phyloP scores from a whole-genome alignment of 2,797 vertebrate genomes.

The Aldrovandia affinis region DNA sequence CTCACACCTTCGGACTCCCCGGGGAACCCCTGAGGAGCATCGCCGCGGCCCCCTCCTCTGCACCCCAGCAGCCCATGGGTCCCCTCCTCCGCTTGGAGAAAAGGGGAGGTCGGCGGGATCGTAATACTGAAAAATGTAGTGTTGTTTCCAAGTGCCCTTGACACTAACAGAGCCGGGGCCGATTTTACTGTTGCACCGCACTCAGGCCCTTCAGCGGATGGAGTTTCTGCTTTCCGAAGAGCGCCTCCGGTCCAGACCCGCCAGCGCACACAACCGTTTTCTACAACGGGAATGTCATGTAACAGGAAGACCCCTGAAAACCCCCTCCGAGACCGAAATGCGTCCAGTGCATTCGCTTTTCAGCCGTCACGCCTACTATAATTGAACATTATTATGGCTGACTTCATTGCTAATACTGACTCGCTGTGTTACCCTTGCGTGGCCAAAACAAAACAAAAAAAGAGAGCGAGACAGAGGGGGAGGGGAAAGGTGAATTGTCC shows the following conservation, averaged over 20 bases:
- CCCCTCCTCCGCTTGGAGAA: not conserved
- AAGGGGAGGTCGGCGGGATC: not conserved
- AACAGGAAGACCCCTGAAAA: not conserved
- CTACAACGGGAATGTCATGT: not conserved
- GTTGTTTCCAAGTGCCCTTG: not conserved
- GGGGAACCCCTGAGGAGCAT: not conserved
- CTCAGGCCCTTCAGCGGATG: not conserved
- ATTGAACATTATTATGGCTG: not conserved
- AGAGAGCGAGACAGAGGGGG: not conserved
- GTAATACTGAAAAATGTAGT: not conserved
- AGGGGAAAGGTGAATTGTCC: not conserved
- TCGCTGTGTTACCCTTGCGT: not conserved
- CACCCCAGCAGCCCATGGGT: not conserved
- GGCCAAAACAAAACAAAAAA: not conserved
- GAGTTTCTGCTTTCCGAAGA: not conserved
- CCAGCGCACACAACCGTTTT: not conserved
- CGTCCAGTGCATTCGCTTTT: not conserved
- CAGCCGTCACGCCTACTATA: not conserved
- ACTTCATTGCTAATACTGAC: not conserved
- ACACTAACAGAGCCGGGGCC: conserved; percentile 5
- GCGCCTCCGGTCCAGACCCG: not conserved
- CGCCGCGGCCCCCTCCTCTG: not conserved
- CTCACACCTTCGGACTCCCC: not conserved
- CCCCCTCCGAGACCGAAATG: not conserved
- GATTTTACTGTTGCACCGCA: not conserved